Conservation (phyloP, 2,888 invertebrate genomes). For the Drosophila imparisetae region DNA sequence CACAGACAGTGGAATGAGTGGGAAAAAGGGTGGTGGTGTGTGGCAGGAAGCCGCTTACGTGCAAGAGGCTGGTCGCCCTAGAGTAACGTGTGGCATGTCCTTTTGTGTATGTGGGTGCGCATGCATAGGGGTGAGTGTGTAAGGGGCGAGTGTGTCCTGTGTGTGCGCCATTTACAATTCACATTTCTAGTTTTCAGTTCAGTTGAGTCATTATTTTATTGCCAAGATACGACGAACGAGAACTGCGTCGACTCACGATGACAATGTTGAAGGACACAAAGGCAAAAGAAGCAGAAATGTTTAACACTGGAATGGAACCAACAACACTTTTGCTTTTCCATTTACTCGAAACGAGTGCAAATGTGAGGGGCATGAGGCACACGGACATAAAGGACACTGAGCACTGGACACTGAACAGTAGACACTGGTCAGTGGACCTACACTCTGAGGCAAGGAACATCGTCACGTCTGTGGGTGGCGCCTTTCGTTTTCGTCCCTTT, state of each 20-base stretch:
- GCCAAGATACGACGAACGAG: conserved; percentile 69
- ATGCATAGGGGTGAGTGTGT: conserved; percentile 13
- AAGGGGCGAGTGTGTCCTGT: conserved; percentile 55
- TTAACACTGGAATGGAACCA: conserved; percentile 26
- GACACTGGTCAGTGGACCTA: conserved; percentile 9
- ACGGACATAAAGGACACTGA: conserved; percentile 11
- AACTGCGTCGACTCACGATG: conserved; percentile 66
- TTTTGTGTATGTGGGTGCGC: conserved; percentile 12
- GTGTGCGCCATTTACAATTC: conserved; percentile 75
- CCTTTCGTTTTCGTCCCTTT: conserved; percentile 68
- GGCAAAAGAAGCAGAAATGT: conserved; percentile 35
- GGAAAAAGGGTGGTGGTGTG: conserved; percentile 4
- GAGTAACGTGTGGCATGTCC: conserved; percentile 31
- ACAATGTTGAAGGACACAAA: conserved; percentile 57
- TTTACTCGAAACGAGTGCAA: conserved; percentile 25
- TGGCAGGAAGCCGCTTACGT: conserved; percentile 53
- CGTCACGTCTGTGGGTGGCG: conserved; percentile 64
- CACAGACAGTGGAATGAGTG: conserved; percentile 43
- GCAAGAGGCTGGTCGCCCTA: conserved; percentile 58
- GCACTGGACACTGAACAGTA: conserved; percentile 7
- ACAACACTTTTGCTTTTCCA: conserved; percentile 77
- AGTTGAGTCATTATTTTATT: conserved; percentile 82
- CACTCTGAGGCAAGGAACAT: conserved; percentile 28
- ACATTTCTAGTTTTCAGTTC: conserved; percentile 82
- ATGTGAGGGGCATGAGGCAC: conserved; percentile 6